Conservation (phyloP, 2,888 invertebrate species). For the Steinernema carpocapsae region DNA sequence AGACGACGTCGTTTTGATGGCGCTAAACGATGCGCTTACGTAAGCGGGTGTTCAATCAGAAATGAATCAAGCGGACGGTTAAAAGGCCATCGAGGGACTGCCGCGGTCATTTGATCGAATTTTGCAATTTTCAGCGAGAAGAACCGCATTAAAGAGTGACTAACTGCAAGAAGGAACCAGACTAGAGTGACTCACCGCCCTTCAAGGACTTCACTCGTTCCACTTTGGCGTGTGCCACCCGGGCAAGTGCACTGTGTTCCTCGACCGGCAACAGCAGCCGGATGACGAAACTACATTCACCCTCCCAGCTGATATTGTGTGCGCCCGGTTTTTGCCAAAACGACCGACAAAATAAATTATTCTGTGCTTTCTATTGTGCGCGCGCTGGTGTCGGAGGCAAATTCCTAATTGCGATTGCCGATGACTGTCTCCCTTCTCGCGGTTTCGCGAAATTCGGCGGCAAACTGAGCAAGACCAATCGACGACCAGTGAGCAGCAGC, state of each 20-base stretch:
- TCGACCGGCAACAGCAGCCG: background rate
- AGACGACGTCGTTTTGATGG: too few relatives aligned
- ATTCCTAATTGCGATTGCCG: constrained; percentile 10
- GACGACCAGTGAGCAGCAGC: constrained; percentile 22
- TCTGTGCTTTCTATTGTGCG: background rate
- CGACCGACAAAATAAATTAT: background rate
- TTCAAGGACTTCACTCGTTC: constrained; percentile 7
- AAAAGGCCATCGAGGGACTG: too few relatives aligned
- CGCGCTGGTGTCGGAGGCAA: too few relatives aligned
- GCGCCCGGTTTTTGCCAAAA: background rate
- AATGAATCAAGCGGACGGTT: background rate
- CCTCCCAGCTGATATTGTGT: background rate
- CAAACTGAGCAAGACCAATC: background rate
- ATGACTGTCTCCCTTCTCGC: background rate
- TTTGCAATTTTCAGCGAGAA: background rate
- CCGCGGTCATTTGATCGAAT: too few relatives aligned
- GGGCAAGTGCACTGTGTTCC: constrained; percentile 5
- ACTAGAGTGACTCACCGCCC: constrained; percentile 18
- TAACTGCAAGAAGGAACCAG: constrained; percentile 30
- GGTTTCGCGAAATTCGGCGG: background rate
- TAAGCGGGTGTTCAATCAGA: background rate
- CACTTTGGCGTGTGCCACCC: background rate
- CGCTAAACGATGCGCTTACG: too few relatives aligned
- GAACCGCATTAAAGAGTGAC: background rate
- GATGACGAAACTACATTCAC: constrained; percentile 7